phyloP scores from a whole-genome alignment of 2,797 vertebrate genomes.

The Macropodus opercularis region DNA sequence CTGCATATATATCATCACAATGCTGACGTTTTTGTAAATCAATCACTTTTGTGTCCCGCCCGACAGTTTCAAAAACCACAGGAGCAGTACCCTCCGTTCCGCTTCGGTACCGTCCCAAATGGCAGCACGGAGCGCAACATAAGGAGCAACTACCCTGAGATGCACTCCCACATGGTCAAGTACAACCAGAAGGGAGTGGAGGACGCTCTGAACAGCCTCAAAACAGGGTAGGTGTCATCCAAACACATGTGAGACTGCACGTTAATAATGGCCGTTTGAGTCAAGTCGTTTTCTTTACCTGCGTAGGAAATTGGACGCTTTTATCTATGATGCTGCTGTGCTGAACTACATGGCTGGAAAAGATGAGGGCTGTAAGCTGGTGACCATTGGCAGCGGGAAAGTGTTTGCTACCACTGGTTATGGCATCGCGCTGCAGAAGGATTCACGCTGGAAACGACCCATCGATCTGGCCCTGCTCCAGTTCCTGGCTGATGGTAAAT shows the following conservation, averaged over 20 bases:
- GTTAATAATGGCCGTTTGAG: constrained; percentile 8
- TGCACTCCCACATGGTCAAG: constrained; percentile 98
- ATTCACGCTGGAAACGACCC: constrained; percentile 92
- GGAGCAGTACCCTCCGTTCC: constrained; percentile 96
- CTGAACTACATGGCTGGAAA: constrained; percentile 99
- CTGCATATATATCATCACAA: too few species aligned
- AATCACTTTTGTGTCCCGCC: background rate
- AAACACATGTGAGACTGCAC: too few species aligned
- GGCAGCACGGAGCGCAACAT: constrained; percentile 99
- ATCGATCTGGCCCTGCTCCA: constrained; percentile 96
- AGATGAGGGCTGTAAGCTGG: constrained; percentile 97
- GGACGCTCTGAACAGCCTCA: constrained; percentile 95
- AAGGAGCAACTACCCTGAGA: constrained; percentile 97
- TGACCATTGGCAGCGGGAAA: constrained; percentile 97
- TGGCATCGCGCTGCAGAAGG: constrained; percentile 97
- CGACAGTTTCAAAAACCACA: constrained; percentile 95
- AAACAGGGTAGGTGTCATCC: constrained; percentile 87
- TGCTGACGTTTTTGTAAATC: background rate
- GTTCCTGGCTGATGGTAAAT: constrained; percentile 93
- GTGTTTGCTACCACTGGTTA: constrained; percentile 98
- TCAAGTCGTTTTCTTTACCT: background rate
- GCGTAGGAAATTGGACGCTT: constrained; percentile 94
- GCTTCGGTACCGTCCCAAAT: constrained; percentile 97
- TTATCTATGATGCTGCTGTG: constrained; percentile 95
- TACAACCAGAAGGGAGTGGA: constrained; percentile 98